A percentile compares a stretch with the other conserved stretches of the same genome.
phyloP scores from a whole-genome alignment of 2,113 vertebrate species.

The Puffinus mauretanicus region DNA sequence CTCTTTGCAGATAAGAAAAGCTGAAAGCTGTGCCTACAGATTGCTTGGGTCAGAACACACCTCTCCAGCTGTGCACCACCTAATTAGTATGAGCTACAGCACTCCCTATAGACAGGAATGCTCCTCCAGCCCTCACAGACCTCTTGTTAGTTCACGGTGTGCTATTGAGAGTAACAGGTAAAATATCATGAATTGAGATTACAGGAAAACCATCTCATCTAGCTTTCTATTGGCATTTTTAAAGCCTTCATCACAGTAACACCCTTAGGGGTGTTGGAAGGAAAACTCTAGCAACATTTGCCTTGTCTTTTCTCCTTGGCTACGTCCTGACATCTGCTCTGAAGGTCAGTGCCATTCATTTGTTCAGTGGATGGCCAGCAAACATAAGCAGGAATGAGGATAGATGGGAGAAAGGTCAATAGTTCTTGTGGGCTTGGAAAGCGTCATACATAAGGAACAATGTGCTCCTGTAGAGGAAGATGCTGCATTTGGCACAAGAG shows the following conservation, averaged over 20 bases:
- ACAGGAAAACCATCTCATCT: background rate
- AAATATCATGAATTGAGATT: background rate
- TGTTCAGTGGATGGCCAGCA: background rate
- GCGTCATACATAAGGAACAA: background rate
- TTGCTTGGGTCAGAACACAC: background rate
- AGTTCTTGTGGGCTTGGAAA: background rate
- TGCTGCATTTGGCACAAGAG: background rate
- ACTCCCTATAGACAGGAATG: background rate
- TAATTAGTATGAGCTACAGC: background rate
- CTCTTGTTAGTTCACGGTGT: background rate
- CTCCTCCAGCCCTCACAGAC: background rate
- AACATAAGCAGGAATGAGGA: background rate
- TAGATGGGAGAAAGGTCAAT: background rate
- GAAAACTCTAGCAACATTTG: background rate
- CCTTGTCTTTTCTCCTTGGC: background rate
- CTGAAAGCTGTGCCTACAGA: background rate
- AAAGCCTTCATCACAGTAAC: background rate
- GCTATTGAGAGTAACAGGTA: background rate
- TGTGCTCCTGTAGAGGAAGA: background rate
- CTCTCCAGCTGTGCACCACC: background rate
- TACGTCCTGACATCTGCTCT: background rate
- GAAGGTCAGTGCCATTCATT: background rate
- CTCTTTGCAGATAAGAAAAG: background rate
- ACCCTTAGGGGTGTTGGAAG: background rate
- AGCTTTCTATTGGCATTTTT: background rate